Evolutionary conservation across 1,140 invertebrate species (phyloP).

Genomic region (Aplysia californica): DNA sequence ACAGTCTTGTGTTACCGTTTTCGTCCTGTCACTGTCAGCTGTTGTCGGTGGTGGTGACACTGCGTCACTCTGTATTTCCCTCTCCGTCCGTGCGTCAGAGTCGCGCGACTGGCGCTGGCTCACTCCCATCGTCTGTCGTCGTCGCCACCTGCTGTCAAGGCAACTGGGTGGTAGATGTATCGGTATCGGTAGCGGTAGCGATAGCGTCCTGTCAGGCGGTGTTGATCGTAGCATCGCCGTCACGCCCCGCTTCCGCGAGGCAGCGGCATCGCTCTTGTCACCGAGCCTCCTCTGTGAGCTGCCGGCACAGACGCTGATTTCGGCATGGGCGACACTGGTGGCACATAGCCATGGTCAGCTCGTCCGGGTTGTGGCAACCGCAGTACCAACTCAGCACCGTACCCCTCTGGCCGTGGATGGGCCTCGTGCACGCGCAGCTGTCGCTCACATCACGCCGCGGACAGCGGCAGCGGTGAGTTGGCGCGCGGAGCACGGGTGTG

Average conservation of each 20-base stretch:
- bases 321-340: constrained; percentile 8
- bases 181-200: no score
- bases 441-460: background rate
- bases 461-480: constrained; percentile 13
- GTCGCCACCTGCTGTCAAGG: no score
- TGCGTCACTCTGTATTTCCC: no score
- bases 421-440: background rate
- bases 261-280: constrained; percentile 14
- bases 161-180: no score
- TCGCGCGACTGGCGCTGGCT: no score
- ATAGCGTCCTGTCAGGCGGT: no score
- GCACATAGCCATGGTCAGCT: background rate
- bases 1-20: background rate
- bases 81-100: no score
- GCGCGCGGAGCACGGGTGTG: background rate
- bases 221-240: background rate
- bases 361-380: constrained; percentile 4
- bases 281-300: background rate
- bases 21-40: constrained; percentile 19
- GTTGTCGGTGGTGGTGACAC: no score
- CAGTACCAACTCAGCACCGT: constrained; percentile 2
- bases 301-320: background rate
- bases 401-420: background rate
- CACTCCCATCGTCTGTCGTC: no score
- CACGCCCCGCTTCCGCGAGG: background rate